Base-by-base conservation (phyloP, 2,113 vertebrate species). In the Seriola quinqueradiata region DNA sequence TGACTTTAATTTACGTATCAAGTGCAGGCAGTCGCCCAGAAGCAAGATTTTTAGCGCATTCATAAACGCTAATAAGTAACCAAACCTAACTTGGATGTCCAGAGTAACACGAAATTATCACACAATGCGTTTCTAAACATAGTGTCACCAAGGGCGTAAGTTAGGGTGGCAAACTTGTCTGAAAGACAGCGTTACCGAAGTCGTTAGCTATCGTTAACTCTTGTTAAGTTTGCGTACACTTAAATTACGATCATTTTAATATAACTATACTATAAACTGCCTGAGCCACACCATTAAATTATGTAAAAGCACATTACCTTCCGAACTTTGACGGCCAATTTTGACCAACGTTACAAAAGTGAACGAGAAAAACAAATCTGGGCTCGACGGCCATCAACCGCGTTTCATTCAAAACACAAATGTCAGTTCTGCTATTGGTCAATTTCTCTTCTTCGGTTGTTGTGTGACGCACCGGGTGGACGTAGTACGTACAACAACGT, bases 321-420 rank as follows among this genome's bases (percentile, higher is more conserved):
- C 4, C 0, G 25, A n/a, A 5, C 1, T 7, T 58, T 14, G 17
- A 11, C 36, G 42, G 13, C 0, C 4, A 54, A 28, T 4, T 65
- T 59, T 28, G 57, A 50, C n/a, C 23, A 64, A 17, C 1, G 23
- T n/a, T 32, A 16, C 1, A 19, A 73, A 34, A 23, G 0, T 11
- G 1, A 32, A 36, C 2, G 4, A 7, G 0, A 5, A 70, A 80
- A 92, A 87, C 48, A 67, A 63, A 65, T 10, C 5, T n/a, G 14
- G 8, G 48, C 14, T 16, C 16, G 59, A 14, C 16, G 32, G 69
- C 61, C 79, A 68, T 67, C 67, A 78, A 87, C 92, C 93, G 93
- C 93, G 87, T 87, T 70, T 82, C 50, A 21, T 94, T 95, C 92
- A 93, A 94, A 91, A 88, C 85, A 85, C 60, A 84, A 90, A 64